Evolutionary conservation across 2,888 invertebrate species (phyloP), one percentile per base, ranked within the genome.

Genomic region (Oscheius myriophilus): DNA sequence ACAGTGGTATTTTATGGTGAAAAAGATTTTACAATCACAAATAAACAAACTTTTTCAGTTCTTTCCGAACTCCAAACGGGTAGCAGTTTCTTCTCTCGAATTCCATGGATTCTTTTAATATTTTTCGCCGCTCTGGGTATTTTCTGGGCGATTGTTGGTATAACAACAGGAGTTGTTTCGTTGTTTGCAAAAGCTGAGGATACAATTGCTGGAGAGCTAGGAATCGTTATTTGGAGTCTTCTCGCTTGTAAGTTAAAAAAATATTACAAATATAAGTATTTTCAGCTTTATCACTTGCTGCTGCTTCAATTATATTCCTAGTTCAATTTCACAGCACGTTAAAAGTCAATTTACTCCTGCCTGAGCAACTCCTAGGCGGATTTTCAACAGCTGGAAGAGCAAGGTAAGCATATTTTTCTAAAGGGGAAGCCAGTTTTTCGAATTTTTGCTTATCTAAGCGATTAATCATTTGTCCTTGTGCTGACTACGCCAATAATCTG

Each of bases 401-500:
- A 25, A 26, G 26, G 65, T 64, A n/a, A 52, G 54, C 12, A 25
- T 42, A 52, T 52, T 16, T 41, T 26, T 33, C 33, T 9, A 33
- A 9, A 33, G 9, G 9, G 9, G 9, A 33, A 33, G 33, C 33
- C 33, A 33, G 33, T 33, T 33, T 6, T 33, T 33, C 9, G 33
- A 9, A 33, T 6, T 33, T n/a, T 25, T 14, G 45, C 9, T 55
- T 55, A 7, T 55, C 16, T n/a, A 14, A 3, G 18, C 9, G 21
- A 55, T 55, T 55, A 39, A 39, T 55, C 16, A 39, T 26, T 55
- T 55, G 55, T 55, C 55, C 26, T 26, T 21, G 14, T n/a, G 16
- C 23, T 23, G 53, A 26, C 49, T 61, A 61, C 49, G 61, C 61
- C 49, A 61, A 61, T 61, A 61, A 61, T 61, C 61, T 14, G n/a